Base-by-base conservation (phyloP, 1,140 invertebrate genomes). In the Dinoponera quadriceps region DNA sequence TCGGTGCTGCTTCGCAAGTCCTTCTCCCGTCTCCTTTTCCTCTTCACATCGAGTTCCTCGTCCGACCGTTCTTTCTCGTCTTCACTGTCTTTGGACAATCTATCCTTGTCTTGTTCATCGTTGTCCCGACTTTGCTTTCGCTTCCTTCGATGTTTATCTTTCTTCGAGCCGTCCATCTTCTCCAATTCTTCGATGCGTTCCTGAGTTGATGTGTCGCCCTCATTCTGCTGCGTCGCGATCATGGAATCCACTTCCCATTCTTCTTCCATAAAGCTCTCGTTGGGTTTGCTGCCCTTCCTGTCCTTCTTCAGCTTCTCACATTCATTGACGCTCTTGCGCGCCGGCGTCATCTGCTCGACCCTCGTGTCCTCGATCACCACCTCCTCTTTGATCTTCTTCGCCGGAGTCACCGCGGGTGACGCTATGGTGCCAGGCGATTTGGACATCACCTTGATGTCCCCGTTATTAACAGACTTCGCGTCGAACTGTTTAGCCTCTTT, bases 201-300 rank as follows among this genome's bases (percentile, higher is more conserved):
- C 18, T 33, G 81, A 77, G 59, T 83, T 1, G 48, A 69, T 0
- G 22, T 57, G n/a, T 75, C 75, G 27, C 81, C 48, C 33, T 60
- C 55, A 16, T 77, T 83, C 65, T 85, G 72, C 16, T 83, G 75
- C 3, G 55, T 3, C 22, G 73, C 71, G 0, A 83, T 75, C 27
- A 84, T 38, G 25, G 88, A 84, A 60, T 91, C 89, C 25, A 82
- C 83, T 82, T 91, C 88, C 91, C 91, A 91, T 16, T 90, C 90
- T 16, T 90, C 90, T 27, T 88, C 85, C 25, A 88, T 29, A n/a
- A 72, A 88, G 57, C 44, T 81, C 25, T 87, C 85, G 0, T 78
- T 44, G 0, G 33, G 16, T 44, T 89, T 88, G 16, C 3, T 57
- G 0, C 48, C 48, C 20, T 83, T 83, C 9, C 51, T 62, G 16